Evolutionary conservation across 2,113 vertebrate species (phyloP).

Genomic region (Lepus europaeus): DNA sequence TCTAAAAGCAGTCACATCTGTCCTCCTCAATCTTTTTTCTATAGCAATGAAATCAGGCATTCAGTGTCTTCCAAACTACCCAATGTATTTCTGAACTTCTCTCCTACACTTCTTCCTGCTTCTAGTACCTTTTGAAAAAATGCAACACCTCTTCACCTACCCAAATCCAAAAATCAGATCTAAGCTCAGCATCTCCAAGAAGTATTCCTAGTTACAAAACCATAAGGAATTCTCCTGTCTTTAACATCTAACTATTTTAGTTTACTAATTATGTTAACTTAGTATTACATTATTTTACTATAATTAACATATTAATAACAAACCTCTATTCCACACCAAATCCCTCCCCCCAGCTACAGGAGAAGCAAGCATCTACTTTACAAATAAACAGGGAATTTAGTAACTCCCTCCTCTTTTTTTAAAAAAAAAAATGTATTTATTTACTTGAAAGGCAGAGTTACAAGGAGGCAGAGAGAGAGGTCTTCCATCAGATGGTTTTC

Average conservation of each 20-base stretch:
- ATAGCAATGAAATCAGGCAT: not conserved
- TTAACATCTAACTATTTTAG: not conserved
- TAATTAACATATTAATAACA: conserved; percentile 1
- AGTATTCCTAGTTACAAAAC: not conserved
- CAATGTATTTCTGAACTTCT: not conserved
- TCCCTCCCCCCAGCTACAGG: not conserved
- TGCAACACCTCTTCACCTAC: not conserved
- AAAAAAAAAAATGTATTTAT: not conserved
- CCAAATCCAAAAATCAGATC: not conserved
- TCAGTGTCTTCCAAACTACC: not conserved
- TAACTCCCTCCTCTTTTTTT: not conserved
- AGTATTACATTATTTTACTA: not conserved
- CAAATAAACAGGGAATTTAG: conserved; percentile 22
- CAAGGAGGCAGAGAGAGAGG: too few species aligned
- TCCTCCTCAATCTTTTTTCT: not conserved
- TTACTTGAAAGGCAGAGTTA: too few species aligned
- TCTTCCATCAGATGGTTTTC: too few species aligned
- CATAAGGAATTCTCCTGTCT: conserved; percentile 21
- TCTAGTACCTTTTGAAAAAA: not conserved
- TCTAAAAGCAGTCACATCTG: not conserved
- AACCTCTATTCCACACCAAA: not conserved
- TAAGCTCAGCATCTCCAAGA: not conserved
- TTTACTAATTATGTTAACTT: not conserved
- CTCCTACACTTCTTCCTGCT: not conserved
- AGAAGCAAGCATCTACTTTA: not conserved